These are phyloP conservation scores for Sebastes itinus DNA, from an alignment of 2,797 vertebrate species.

Conservation along the genomic window DNA sequence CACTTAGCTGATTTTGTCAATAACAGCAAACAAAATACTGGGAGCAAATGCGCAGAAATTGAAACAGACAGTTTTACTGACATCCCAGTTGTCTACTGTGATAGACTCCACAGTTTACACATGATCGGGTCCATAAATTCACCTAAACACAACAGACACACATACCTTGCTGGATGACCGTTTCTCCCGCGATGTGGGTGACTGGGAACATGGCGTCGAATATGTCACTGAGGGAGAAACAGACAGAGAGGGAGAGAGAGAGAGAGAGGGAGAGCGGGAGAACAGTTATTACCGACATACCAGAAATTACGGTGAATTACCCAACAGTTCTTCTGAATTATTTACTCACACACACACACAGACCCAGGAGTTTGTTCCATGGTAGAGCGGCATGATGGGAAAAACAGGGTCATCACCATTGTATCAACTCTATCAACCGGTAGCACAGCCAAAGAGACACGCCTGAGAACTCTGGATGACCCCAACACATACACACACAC, in stretches of 20 bases:
- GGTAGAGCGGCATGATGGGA: constrained; percentile 2
- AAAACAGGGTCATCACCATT: constrained; percentile 36
- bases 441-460: constrained; percentile 25
- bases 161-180: constrained; percentile 96
- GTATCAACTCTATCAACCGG: constrained; percentile 31
- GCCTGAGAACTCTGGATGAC: constrained; percentile 59
- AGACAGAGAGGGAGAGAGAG: constrained; percentile 6
- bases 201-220: constrained; percentile 99
- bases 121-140: neutral
- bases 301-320: neutral
- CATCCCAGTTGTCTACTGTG: neutral
- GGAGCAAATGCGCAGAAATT: neutral
- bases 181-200: constrained; percentile 96
- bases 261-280: neutral
- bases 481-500: constrained; percentile 15
- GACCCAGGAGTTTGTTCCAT: neutral
- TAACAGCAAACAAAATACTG: neutral
- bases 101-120: neutral
- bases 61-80: neutral
- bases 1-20: neutral
- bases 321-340: neutral
- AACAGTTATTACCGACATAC: constrained; percentile 25
- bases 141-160: constrained; percentile 14
- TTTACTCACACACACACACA: neutral
- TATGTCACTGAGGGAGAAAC: constrained; percentile 88